phyloP scores from a whole-genome alignment of 2,888 invertebrate species.

The Pediacus dermestoides region DNA sequence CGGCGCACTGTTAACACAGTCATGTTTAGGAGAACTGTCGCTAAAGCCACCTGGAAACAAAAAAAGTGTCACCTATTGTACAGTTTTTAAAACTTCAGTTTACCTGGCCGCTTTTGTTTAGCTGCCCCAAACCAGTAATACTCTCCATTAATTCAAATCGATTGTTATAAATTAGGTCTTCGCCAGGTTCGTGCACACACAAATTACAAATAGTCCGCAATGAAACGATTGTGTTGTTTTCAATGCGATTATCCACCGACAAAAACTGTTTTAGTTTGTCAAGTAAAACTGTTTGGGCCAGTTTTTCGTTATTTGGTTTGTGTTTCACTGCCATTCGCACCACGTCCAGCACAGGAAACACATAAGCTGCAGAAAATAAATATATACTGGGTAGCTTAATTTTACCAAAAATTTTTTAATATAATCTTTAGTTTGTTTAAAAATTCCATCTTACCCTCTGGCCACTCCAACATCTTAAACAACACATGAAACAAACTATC shows the following conservation, averaged over 20 bases:
- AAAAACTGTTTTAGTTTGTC: slow-evolving; percentile 40
- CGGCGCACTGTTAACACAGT: slow-evolving; percentile 61
- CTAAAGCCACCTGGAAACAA: slow-evolving; percentile 64
- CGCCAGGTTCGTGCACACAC: slow-evolving; percentile 66
- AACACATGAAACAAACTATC: slow-evolving; percentile 55
- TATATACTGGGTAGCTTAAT: background rate
- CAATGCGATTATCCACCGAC: slow-evolving; percentile 48
- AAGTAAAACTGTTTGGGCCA: slow-evolving; percentile 50
- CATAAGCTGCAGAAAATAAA: slow-evolving; percentile 55
- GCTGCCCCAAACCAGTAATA: slow-evolving; percentile 53
- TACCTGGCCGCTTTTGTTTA: slow-evolving; percentile 65
- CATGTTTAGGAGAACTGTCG: slow-evolving; percentile 70
- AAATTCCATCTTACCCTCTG: slow-evolving; percentile 57
- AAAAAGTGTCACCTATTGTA: too few species aligned
- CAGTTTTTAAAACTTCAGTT: slow-evolving; percentile 17
- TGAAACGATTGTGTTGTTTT: slow-evolving; percentile 72
- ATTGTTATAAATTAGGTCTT: slow-evolving; percentile 58
- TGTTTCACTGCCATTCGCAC: slow-evolving; percentile 74
- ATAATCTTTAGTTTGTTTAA: background rate
- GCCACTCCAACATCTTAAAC: slow-evolving; percentile 67
- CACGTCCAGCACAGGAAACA: slow-evolving; percentile 88
- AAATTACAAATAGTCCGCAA: slow-evolving; percentile 80
- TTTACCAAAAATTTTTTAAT: background rate
- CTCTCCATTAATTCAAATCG: slow-evolving; percentile 57
- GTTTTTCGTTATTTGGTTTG: slow-evolving; percentile 54